phyloP scores from a whole-genome alignment of 2,888 invertebrate species.

The Saturnia pavonia region DNA sequence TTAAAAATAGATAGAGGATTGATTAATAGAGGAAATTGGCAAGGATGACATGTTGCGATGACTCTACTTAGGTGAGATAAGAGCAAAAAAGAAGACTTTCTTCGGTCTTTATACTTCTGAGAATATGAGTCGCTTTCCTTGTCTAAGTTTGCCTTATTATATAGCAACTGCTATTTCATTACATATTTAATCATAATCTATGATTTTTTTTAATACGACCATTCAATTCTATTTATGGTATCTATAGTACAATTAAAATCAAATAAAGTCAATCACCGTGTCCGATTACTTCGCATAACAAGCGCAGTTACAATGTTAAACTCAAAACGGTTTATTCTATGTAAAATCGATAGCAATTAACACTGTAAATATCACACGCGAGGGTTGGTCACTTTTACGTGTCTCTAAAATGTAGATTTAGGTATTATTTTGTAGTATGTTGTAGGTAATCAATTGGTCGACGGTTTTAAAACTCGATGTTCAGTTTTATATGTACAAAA shows the following conservation, averaged over 20 bases:
- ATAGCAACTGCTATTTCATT: neutral
- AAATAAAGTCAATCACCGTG: neutral
- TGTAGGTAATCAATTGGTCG: too few relatives aligned
- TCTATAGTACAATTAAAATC: neutral
- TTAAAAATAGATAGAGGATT: too few relatives aligned
- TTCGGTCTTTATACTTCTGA: neutral
- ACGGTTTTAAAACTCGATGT: neutral
- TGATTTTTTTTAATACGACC: neutral
- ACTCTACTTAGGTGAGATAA: too few relatives aligned
- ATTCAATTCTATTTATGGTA: neutral
- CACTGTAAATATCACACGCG: conserved; percentile 2
- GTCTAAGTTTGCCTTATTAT: neutral
- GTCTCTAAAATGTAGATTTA: neutral
- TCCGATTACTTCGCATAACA: neutral
- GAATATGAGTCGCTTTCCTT: neutral
- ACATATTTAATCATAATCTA: neutral
- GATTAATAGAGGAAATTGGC: too few relatives aligned
- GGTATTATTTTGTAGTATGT: too few relatives aligned
- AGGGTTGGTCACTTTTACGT: neutral
- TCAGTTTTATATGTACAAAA: too few relatives aligned
- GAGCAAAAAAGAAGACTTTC: too few relatives aligned
- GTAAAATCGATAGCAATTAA: conserved; percentile 8
- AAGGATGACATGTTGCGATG: too few relatives aligned
- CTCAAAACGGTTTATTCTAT: neutral
- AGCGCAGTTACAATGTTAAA: neutral